Conservation (phyloP, 2,888 invertebrate species). For the Oeneis ivallda region DNA sequence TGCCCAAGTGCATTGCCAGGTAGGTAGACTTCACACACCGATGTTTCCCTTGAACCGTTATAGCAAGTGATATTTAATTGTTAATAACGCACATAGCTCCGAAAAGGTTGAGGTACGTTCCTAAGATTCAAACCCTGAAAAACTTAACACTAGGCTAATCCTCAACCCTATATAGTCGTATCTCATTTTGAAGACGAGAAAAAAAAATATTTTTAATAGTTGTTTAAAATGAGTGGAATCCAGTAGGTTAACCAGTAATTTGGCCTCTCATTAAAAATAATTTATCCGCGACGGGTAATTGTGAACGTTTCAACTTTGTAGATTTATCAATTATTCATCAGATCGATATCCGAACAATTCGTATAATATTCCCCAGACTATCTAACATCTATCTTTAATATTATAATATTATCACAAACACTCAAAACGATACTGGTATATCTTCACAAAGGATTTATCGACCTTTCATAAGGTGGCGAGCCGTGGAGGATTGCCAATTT, state of each 20-base stretch:
- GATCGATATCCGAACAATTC: slow-evolving; percentile 9
- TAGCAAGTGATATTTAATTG: too few species aligned
- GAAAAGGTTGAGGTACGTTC: too few species aligned
- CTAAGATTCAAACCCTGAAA: too few species aligned
- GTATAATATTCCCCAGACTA: neutral
- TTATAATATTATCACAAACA: neutral
- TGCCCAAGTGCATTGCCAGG: too few species aligned
- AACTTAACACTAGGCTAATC: too few species aligned
- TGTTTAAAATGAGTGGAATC: neutral
- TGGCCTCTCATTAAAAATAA: neutral
- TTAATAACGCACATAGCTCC: too few species aligned
- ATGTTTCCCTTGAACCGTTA: too few species aligned
- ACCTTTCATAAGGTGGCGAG: neutral
- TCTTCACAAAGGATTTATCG: neutral
- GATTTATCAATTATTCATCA: slow-evolving; percentile 11
- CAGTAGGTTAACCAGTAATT: neutral
- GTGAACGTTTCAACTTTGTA: slow-evolving; percentile 3
- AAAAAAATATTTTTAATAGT: neutral
- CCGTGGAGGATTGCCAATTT: slow-evolving; percentile 1
- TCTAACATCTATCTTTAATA: neutral
- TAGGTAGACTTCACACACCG: too few species aligned
- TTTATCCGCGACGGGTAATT: slow-evolving; percentile 1
- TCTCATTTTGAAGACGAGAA: too few species aligned
- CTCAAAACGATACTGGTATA: slow-evolving; percentile 1
- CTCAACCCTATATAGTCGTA: too few species aligned